Evolutionary conservation across 1,140 invertebrate genomes (phyloP).

Genomic region (Drosophila watanabei): DNA sequence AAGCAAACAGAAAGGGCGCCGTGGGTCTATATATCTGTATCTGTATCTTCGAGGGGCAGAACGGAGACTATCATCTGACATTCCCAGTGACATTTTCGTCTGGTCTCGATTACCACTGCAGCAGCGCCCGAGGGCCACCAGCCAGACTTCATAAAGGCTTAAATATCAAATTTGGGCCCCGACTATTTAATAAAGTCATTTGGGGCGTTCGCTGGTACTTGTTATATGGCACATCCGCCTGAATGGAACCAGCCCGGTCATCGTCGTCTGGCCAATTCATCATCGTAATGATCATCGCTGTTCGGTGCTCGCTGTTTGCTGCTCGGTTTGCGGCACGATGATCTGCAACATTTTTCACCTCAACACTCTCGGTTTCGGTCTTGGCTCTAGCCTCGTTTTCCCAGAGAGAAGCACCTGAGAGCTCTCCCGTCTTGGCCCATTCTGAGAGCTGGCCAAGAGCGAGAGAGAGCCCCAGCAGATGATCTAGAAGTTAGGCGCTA

Average conservation of each 20-base stretch:
- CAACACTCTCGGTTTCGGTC: conserved; percentile 51
- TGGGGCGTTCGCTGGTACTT: conserved; percentile 58
- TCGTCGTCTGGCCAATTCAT: conserved; percentile 36
- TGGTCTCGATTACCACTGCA: conserved; percentile 41
- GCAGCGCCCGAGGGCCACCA: conserved; percentile 44
- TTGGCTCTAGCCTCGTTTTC: neutral
- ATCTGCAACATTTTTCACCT: conserved; percentile 77
- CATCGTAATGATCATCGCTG: conserved; percentile 23
- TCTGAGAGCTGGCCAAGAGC: conserved; percentile 41
- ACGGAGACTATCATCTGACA: conserved; percentile 65
- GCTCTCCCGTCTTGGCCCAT: conserved; percentile 57
- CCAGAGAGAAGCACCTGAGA: conserved; percentile 4
- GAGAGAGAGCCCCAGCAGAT: conserved; percentile 49
- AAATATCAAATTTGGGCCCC: conserved; percentile 76
- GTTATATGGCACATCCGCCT: conserved; percentile 73
- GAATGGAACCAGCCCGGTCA: conserved; percentile 15
- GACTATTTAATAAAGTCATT: conserved; percentile 77
- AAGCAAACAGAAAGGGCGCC: conserved; percentile 41
- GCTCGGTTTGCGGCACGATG: conserved; percentile 43
- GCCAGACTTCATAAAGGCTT: conserved; percentile 59
- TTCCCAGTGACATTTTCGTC: conserved; percentile 73
- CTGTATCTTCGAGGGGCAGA: neutral
- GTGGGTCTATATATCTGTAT: neutral
- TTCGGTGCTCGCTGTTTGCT: neutral
- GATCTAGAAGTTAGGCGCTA: conserved; percentile 77